Percentiles rank a stretch among this genome's conserved stretches.
phyloP scores from a whole-genome alignment of 2,797 vertebrate genomes.

The Euthynnus affinis region DNA sequence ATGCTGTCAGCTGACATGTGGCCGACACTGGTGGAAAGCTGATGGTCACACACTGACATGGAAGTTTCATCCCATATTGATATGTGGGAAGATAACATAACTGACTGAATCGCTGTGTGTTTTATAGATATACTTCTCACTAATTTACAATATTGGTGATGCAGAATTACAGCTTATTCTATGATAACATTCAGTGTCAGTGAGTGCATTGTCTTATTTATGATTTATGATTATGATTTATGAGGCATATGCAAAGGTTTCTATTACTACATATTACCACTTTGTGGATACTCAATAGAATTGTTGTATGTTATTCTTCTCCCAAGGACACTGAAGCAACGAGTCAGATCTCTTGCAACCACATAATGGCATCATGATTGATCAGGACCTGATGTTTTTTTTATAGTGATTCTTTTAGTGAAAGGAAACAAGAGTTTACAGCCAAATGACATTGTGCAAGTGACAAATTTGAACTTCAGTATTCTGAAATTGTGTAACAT shows the following conservation, averaged over 20 bases:
- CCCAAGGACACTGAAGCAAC: too few species aligned
- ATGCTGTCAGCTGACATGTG: conserved; percentile 34
- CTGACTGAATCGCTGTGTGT: conserved; percentile 7
- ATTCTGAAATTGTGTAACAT: too few species aligned
- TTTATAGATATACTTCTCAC: neutral
- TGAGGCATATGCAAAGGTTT: neutral
- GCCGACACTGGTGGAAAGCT: neutral
- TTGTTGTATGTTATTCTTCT: too few species aligned
- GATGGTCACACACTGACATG: conserved; percentile 34
- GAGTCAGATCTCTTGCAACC: too few species aligned
- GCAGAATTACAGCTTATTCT: neutral
- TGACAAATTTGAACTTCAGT: too few species aligned
- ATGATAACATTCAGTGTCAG: neutral
- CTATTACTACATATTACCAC: neutral
- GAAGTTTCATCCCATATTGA: conserved; percentile 32
- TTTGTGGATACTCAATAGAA: too few species aligned
- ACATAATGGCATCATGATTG: too few species aligned
- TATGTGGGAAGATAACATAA: conserved; percentile 4
- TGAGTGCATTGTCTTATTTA: neutral
- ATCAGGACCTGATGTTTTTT: too few species aligned
- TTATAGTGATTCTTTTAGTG: too few species aligned
- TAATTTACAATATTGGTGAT: neutral
- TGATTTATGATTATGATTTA: too few species aligned
- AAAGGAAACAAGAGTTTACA: too few species aligned
- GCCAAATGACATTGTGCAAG: too few species aligned